Conservation (phyloP, 2,113 vertebrate species). For the Chlorocebus sabaeus region DNA sequence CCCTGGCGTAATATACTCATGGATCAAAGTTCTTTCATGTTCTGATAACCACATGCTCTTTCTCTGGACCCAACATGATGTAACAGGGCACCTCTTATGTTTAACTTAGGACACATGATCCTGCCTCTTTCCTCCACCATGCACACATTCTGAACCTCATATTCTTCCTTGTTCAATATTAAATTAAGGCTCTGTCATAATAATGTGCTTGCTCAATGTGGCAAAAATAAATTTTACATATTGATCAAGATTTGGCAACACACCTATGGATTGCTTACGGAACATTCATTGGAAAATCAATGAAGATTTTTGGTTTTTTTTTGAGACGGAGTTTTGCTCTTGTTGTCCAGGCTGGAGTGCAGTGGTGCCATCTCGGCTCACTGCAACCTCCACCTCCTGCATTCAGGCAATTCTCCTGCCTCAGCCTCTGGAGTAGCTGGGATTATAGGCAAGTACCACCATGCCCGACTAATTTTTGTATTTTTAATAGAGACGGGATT, state of each 20-base stretch:
- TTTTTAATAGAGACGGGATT: too few species aligned
- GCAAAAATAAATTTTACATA: not conserved
- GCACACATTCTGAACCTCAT: not conserved
- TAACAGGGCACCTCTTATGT: not conserved
- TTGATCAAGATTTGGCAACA: not conserved
- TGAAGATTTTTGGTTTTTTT: too few species aligned
- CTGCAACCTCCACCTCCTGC: too few species aligned
- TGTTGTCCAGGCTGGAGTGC: too few species aligned
- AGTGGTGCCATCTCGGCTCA: too few species aligned
- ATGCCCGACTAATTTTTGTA: too few species aligned
- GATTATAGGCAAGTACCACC: too few species aligned
- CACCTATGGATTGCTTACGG: not conserved
- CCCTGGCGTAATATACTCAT: not conserved
- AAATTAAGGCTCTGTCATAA: not conserved
- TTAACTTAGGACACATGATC: not conserved
- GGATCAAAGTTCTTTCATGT: not conserved
- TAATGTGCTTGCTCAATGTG: not conserved
- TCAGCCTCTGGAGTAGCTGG: too few species aligned
- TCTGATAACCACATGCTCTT: not conserved
- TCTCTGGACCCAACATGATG: not conserved
- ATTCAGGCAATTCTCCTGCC: too few species aligned
- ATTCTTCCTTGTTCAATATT: not conserved
- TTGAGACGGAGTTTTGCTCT: too few species aligned
- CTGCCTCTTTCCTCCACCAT: rapidly evolving
- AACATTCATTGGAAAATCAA: not conserved